A percentile compares a stretch with the other conserved stretches of the same genome.
phyloP scores from a whole-genome alignment of 2,797 vertebrate species.

The Semaprochilodus insignis region DNA sequence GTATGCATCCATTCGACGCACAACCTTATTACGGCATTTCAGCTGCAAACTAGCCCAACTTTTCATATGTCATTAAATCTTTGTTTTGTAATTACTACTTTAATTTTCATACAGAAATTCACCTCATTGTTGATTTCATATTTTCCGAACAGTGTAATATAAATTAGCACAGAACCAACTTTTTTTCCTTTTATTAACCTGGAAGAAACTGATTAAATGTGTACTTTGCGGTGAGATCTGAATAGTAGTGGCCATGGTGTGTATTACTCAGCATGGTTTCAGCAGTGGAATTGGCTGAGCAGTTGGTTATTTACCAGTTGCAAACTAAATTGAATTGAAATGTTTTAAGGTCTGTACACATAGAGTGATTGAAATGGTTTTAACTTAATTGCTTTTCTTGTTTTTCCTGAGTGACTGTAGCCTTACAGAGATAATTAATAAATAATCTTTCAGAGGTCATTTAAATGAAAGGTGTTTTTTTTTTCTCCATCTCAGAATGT shows the following conservation, averaged over 20 bases:
- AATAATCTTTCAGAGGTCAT: slow-evolving; percentile 54
- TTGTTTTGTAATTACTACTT: not conserved
- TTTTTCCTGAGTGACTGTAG: slow-evolving; percentile 53
- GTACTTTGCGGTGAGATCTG: not conserved
- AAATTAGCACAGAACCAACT: not conserved
- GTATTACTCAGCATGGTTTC: not conserved
- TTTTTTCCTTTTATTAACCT: not conserved
- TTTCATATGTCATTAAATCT: not conserved
- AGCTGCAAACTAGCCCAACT: not conserved
- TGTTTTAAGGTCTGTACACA: not conserved
- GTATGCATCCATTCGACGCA: slow-evolving; percentile 41
- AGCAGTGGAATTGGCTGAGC: not conserved
- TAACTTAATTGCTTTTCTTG: slow-evolving; percentile 47
- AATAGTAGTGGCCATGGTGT: not conserved
- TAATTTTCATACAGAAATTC: not conserved
- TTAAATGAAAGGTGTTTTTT: slow-evolving; percentile 1
- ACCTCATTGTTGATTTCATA: not conserved
- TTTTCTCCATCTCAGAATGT: slow-evolving; percentile 39
- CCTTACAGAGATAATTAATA: slow-evolving; percentile 63
- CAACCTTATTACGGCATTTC: not conserved
- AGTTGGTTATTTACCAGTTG: not conserved
- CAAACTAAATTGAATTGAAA: not conserved
- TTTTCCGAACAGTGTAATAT: not conserved
- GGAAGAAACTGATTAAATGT: not conserved
- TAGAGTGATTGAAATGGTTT: slow-evolving; percentile 52